Percentiles rank a stretch among this genome's conserved stretches.
phyloP scores from a whole-genome alignment of 2,797 vertebrate species.

The Miopithecus talapoin region DNA sequence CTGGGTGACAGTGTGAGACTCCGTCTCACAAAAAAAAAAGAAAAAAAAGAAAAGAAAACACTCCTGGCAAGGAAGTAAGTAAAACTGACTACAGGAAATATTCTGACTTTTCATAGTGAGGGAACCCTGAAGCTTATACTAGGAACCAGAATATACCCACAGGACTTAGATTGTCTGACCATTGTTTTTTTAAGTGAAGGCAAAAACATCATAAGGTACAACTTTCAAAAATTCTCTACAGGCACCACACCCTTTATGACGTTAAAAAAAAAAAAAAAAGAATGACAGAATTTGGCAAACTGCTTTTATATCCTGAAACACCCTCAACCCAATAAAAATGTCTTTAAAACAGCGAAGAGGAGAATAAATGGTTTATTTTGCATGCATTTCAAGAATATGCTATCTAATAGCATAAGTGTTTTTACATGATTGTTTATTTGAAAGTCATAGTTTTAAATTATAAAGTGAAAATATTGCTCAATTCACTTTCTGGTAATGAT shows the following conservation, averaged over 20 bases:
- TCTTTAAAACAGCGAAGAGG: slow-evolving; percentile 52
- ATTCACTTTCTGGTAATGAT: slow-evolving; percentile 56
- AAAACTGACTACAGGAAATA: not conserved
- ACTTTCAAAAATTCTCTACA: slow-evolving; percentile 49
- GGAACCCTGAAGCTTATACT: not conserved
- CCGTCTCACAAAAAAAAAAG: no score
- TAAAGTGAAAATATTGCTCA: slow-evolving; percentile 63
- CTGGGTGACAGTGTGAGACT: no score
- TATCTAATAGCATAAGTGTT: slow-evolving; percentile 19
- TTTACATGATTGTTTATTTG: slow-evolving; percentile 49
- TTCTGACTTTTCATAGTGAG: not conserved
- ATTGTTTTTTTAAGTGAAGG: slow-evolving; percentile 33
- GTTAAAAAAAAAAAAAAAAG: slow-evolving; percentile 34
- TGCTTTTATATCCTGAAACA: slow-evolving; percentile 54
- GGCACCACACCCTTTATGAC: slow-evolving; percentile 73
- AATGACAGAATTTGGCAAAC: slow-evolving; percentile 72
- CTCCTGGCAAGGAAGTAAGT: not conserved
- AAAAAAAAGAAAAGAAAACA: not conserved
- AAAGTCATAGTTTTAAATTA: slow-evolving; percentile 51
- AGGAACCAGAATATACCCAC: slow-evolving; percentile 14
- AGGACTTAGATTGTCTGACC: slow-evolving; percentile 5
- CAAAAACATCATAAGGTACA: slow-evolving; percentile 34
- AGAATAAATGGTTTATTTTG: slow-evolving; percentile 67
- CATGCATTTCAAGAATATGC: slow-evolving; percentile 54
- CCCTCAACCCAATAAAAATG: slow-evolving; percentile 59